Base-by-base conservation (phyloP, 2,797 vertebrate genomes). In the Serranus cabrilla region DNA sequence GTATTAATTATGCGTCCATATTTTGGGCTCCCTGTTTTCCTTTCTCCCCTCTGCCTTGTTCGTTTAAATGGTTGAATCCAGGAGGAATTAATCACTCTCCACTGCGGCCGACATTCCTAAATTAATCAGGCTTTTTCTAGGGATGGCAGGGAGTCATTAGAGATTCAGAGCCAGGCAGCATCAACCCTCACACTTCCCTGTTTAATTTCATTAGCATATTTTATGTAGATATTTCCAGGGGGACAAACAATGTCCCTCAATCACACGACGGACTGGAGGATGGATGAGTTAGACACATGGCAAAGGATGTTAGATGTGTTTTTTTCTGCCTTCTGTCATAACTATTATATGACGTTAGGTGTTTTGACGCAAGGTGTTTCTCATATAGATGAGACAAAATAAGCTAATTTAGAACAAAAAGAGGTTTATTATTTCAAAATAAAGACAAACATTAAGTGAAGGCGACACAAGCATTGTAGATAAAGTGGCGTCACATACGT, bases 121-220 rank as follows among this genome's bases (percentile, higher is more conserved):
- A 94, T 93, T 92, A 93, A 94, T 94, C 89, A 93, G 88, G 70
- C 66, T 89, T 90, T 89, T 91, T 88, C 78, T 81, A 65, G 66
- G 75, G 86, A 92, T 84, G 88, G 86, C 81, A 76, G 72, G 78
- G 82, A 90, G 83, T 92, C 92, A 91, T 94, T 91, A 92, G 78
- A 76, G 85, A 92, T 93, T 91, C 85, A 74, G 78, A 84, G 58
- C 69, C 77, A 81, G 80, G 83, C 90, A 20, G 80, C 84, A 72
- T 88, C 90, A 85, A 83, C 76, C 80, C 82, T 90, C 65, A 69
- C 84, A 72, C 81, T 90, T 86, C 80, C 76, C 59, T 81, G 40
- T 92, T 90, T 94, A 92, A 94, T 95, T 93, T 91, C 83, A 94
- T 94, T 93, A 90, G 85, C 91, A 94, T 93, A 93, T 92, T 93